Conservation (phyloP, 2,113 vertebrate genomes). For the Eulemur rufifrons region DNA sequence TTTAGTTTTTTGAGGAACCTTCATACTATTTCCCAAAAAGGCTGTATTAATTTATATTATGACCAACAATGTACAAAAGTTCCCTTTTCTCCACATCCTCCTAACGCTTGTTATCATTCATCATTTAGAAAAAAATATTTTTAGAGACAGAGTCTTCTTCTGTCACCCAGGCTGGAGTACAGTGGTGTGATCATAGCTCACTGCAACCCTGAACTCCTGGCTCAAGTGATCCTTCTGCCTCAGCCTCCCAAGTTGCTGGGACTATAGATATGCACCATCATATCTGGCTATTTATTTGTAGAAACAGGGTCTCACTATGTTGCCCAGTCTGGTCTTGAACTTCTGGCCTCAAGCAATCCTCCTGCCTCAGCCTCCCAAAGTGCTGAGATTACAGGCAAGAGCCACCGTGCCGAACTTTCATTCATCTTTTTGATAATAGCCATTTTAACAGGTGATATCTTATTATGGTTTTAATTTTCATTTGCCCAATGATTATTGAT, state of each 20-base stretch:
- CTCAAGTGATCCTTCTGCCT: not conserved
- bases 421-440: not conserved
- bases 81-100: not conserved
- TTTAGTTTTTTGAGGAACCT: not conserved
- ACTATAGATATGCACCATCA: not conserved
- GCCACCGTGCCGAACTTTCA: no score
- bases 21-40: not conserved
- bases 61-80: not conserved
- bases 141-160: not conserved
- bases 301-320: not conserved
- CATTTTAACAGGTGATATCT: not conserved
- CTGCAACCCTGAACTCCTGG: not conserved
- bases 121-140: not conserved
- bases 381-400: no score
- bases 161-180: not conserved
- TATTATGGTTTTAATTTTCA: not conserved
- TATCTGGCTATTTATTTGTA: not conserved
- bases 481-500: not conserved
- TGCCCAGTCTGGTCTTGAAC: not conserved
- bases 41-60: not conserved
- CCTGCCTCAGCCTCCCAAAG: no score
- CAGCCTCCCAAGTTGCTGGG: not conserved
- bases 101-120: not conserved
- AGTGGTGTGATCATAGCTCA: not conserved
- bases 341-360: not conserved